A percentile compares a stretch with the other conserved stretches of the same genome.
These are phyloP conservation scores for Alexandromys fortis DNA, from an alignment of 2,113 vertebrate species.

Conservation along the genomic window DNA sequence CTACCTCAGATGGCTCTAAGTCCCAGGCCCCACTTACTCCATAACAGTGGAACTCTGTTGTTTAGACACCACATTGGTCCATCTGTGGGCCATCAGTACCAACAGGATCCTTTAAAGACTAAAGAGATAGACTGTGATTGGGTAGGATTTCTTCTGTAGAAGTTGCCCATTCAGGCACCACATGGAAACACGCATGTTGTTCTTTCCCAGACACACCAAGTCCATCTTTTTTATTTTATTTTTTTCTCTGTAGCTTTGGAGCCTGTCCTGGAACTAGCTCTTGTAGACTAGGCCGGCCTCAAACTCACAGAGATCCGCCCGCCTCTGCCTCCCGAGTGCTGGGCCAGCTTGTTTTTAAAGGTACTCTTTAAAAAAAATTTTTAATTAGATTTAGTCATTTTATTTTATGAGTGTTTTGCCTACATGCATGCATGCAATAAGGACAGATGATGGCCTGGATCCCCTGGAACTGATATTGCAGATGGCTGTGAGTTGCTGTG, in stretches of 20 bases:
- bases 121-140: background rate
- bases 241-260: too few species aligned
- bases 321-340: too few species aligned
- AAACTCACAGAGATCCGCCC: too few species aligned
- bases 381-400: background rate
- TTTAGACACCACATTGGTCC: background rate
- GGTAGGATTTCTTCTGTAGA: conserved; percentile 13
- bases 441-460: background rate
- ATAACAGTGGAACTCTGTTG: background rate
- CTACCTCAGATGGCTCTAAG: background rate
- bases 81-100: background rate
- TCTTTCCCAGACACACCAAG: background rate
- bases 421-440: background rate
- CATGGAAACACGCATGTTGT: background rate
- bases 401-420: too few species aligned
- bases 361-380: background rate
- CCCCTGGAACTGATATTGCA: background rate
- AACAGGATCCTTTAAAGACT: background rate
- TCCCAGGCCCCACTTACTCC: background rate
- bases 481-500: background rate
- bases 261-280: too few species aligned
- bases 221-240: background rate
- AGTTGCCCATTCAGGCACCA: background rate
- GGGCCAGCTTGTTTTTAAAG: background rate
- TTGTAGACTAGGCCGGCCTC: too few species aligned